Base-by-base conservation (phyloP, 2,888 invertebrate species). In the Luperina nickerlii region DNA sequence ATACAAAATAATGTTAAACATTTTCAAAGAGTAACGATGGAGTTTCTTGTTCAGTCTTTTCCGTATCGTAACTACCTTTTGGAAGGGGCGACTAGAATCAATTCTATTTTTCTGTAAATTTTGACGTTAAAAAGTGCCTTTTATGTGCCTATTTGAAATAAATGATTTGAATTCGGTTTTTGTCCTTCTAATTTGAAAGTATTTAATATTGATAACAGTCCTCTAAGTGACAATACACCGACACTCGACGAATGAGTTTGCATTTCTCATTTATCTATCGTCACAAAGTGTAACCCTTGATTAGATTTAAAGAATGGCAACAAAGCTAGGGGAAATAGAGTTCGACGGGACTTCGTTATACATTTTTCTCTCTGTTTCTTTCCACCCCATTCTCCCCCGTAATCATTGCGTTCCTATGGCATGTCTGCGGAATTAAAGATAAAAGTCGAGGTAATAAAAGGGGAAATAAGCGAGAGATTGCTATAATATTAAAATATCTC, bases 391-490 rank as follows among this genome's bases (percentile, higher is more conserved):
- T 92, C 89, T 89, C 91, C 91, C 91, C 91, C 90, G 90, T 91
- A 94, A 94, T 95, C 92, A 94, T 93, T 91, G 91, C 92, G 92
- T 93, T 93, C 91, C 92, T 91, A 92, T 90, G 91, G 91, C 91
- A 92, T 92, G 93, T 93, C 93, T 92, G 92, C 86, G 84, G 91
- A 94, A 94, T 94, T 93, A 94, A 92, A 94, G 94, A 94, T 93
- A 94, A 94, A 94, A 93, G 91, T 92, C 91, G 90, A 91, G 88
- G 91, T 88, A 91, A 93, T 93, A 92, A 94, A 94, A 90, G 93
- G 93, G 92, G 91, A 90, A 93, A 91, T 90, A 90, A 92, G 86
- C 89, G 91, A 91, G 88, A 93, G 92, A 93, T 93, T 93, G 92
- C 91, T 90, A 92, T 92, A 89, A 92, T 94, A 94, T 93, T 93